These are phyloP conservation scores for Argyrosomus regius DNA, from an alignment of 2,797 vertebrate species.

Conservation along the genomic window DNA sequence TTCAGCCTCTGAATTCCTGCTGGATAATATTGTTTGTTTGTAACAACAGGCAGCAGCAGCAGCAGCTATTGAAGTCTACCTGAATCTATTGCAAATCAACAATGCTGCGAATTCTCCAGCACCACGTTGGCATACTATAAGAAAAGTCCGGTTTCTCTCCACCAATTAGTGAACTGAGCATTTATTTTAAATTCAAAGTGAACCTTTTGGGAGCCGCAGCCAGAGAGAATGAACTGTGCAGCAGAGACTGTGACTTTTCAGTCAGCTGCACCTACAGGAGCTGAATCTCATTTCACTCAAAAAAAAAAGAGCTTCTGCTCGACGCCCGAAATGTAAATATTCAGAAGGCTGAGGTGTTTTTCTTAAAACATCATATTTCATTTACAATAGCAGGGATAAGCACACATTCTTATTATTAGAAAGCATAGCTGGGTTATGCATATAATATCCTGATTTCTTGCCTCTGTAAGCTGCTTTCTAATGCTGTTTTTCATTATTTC, in stretches of 20 bases:
- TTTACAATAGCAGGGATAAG: slow-evolving; percentile 28
- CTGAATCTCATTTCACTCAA: slow-evolving; percentile 16
- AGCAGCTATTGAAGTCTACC: background rate
- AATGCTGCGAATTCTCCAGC: background rate
- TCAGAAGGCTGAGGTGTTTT: background rate
- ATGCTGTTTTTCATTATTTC: slow-evolving; percentile 4
- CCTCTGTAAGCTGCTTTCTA: slow-evolving; percentile 28
- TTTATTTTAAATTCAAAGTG: background rate
- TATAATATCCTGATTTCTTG: slow-evolving; percentile 10
- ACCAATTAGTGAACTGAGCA: slow-evolving; percentile 20
- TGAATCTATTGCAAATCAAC: background rate
- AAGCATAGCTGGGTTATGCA: slow-evolving; percentile 26
- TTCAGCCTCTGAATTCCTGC: slow-evolving; percentile 5
- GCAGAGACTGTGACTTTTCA: slow-evolving; percentile 3
- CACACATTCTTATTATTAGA: slow-evolving; percentile 2
- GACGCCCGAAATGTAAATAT: background rate
- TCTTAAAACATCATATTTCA: slow-evolving; percentile 6
- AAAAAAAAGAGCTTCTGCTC: background rate
- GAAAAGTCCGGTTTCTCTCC: background rate
- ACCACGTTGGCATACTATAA: slow-evolving; percentile 6
- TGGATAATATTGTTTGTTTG: background rate
- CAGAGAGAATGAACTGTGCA: background rate
- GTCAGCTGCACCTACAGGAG: slow-evolving; percentile 6
- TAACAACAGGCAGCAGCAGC: background rate
- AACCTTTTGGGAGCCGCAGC: slow-evolving; percentile 11